phyloP scores from a whole-genome alignment of 2,113 vertebrate genomes.

The Mixornis gularis region DNA sequence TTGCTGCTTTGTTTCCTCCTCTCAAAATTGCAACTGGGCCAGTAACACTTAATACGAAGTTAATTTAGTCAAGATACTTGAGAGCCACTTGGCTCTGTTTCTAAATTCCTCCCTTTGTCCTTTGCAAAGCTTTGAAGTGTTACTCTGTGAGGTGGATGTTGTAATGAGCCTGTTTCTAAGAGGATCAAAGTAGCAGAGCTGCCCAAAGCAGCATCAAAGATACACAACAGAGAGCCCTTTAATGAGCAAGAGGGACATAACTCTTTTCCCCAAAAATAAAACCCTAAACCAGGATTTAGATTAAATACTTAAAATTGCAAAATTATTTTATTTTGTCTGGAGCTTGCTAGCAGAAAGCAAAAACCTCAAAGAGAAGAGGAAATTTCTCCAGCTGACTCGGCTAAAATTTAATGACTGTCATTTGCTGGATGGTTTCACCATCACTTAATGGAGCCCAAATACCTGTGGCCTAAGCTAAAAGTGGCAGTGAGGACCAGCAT shows the following conservation, averaged over 20 bases:
- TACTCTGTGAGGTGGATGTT: conserved; percentile 51
- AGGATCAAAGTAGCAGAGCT: conserved; percentile 64
- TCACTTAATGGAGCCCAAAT: conserved; percentile 12
- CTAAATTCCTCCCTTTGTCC: conserved; percentile 60
- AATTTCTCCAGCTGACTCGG: not conserved
- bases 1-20: conserved; percentile 11
- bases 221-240: conserved; percentile 46
- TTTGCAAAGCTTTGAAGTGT: conserved; percentile 60
- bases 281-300: conserved; percentile 11
- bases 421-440: not conserved
- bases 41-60: conserved; percentile 44
- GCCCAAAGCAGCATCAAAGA: conserved; percentile 54
- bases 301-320: conserved; percentile 60
- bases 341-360: not conserved
- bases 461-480: not conserved
- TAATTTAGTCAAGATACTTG: conserved; percentile 59
- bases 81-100: conserved; percentile 55
- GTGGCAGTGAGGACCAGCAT: not conserved
- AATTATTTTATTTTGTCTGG: conserved; percentile 36
- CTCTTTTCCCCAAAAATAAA: conserved; percentile 29
- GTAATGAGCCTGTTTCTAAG: conserved; percentile 55
- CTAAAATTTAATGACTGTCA: conserved; percentile 28
- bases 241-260: conserved; percentile 35
- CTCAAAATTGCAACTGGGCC: conserved; percentile 40
- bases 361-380: not conserved